Conservation (phyloP, 2,797 vertebrate genomes). For the Semaprochilodus insignis region DNA sequence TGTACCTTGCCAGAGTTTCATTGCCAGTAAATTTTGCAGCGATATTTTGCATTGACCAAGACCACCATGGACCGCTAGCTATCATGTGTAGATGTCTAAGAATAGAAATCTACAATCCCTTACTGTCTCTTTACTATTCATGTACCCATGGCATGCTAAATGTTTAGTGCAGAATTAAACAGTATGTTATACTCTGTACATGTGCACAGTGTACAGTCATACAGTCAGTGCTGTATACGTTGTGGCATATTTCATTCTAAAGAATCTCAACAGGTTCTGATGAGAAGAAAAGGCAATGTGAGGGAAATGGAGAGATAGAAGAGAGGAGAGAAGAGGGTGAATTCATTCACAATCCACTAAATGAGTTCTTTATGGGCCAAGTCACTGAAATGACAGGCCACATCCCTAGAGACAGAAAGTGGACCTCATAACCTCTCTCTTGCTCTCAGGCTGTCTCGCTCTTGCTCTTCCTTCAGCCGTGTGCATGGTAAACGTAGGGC, state of each 20-base stretch:
- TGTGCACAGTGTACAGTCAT: neutral
- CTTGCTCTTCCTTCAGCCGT: slow-evolving; percentile 23
- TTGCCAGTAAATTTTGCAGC: no score
- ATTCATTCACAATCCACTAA: slow-evolving; percentile 37
- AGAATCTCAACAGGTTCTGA: slow-evolving; percentile 15
- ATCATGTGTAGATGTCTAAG: no score
- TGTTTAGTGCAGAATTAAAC: no score
- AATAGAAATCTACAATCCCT: no score
- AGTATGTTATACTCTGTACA: no score
- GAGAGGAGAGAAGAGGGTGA: slow-evolving; percentile 28
- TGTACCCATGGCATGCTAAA: no score
- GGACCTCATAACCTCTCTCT: slow-evolving; percentile 26
- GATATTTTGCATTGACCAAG: no score
- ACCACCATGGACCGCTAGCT: no score
- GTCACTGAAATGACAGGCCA: slow-evolving; percentile 39
- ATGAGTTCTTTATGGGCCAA: slow-evolving; percentile 41
- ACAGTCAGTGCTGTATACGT: neutral
- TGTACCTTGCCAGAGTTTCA: no score
- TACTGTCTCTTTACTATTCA: no score
- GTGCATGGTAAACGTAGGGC: slow-evolving; percentile 47
- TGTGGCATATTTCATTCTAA: neutral
- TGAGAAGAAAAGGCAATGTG: slow-evolving; percentile 19
- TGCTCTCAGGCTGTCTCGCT: slow-evolving; percentile 1
- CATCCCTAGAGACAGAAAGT: slow-evolving; percentile 24
- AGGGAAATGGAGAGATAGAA: neutral